Base-by-base conservation (phyloP, 2,113 vertebrate species). In the Actinemys pallida region DNA sequence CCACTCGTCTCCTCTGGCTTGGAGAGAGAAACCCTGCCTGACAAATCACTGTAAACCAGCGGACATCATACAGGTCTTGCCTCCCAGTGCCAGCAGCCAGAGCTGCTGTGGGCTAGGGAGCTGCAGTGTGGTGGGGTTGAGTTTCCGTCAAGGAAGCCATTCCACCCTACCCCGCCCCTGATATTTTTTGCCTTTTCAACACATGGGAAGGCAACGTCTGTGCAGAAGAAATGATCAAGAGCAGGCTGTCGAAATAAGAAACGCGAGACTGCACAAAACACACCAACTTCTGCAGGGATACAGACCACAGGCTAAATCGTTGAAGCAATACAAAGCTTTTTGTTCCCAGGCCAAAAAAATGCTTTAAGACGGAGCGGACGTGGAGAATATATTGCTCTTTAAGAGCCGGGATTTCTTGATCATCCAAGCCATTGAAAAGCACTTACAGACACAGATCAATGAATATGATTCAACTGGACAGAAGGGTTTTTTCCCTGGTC, bases 271-370 rank as follows among this genome's bases (percentile, higher is more conserved):
- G 86, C 42, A 84, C 52, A 57, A 19, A 24, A 47, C 57, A 72
- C 11, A 49, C 39, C 65, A 50, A 1, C 2, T 1, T 1, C 83
- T 10, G 83, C 42, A 90, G 42, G 93, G 22, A 89, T 39, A 76
- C 19, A 11, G 19, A 5, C 50, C 24, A 42, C 6, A 20, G 47
- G 72, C 57, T 29, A 27, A 45, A 13, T 7, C 25, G n/a, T 29
- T 53, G 11, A 47, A 42, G 11, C 35, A n/a, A 80, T 1, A 25
- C n/a, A 45, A 81, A 87, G 45, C 0, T 0, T 65, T 45, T 76
- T 82, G 9, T 3, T 75, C 54, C 35, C 45, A 72, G 9, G 42
- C 31, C 17, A 78, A 47, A 76, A 16, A 76, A 13, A 0, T 13
- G 14, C 27, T 57, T 49, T 2, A 86, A 62, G 10, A 54, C 10